A percentile compares a stretch with the other conserved stretches of the same genome.
phyloP scores from a whole-genome alignment of 2,797 vertebrate genomes.

The Mus minutoides region DNA sequence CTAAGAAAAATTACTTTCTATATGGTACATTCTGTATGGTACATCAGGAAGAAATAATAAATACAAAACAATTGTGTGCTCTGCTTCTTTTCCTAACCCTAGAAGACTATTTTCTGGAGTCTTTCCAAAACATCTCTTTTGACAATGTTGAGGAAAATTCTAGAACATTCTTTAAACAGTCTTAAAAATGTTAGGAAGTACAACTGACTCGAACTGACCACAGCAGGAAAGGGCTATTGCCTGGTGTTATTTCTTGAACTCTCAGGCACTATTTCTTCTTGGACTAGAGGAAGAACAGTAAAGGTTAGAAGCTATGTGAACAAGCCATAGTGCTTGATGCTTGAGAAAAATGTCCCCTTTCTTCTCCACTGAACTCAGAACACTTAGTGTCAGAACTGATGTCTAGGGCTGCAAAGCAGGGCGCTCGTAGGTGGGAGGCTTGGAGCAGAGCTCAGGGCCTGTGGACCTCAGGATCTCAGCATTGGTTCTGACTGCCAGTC shows the following conservation, averaged over 20 bases:
- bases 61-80: neutral
- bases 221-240: neutral
- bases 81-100: neutral
- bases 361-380: neutral
- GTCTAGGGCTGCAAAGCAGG: neutral
- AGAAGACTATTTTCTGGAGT: conserved; percentile 28
- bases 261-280: conserved; percentile 22
- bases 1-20: conserved; percentile 13
- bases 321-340: neutral
- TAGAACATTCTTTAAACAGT: conserved; percentile 34
- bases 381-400: neutral
- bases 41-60: neutral
- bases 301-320: neutral
- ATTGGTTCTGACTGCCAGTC: neutral
- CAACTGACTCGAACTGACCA: neutral
- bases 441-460: neutral
- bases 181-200: conserved; percentile 46
- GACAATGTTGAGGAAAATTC: conserved; percentile 42
- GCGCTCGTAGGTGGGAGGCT: neutral
- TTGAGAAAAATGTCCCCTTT: neutral
- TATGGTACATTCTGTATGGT: neutral
- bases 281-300: neutral
- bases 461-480: neutral
- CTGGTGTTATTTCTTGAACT: neutral
- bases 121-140: conserved; percentile 54